Evolutionary conservation across 2,113 vertebrate species (phyloP).

Genomic region (Sinocyclocheilus anophthalmus): DNA sequence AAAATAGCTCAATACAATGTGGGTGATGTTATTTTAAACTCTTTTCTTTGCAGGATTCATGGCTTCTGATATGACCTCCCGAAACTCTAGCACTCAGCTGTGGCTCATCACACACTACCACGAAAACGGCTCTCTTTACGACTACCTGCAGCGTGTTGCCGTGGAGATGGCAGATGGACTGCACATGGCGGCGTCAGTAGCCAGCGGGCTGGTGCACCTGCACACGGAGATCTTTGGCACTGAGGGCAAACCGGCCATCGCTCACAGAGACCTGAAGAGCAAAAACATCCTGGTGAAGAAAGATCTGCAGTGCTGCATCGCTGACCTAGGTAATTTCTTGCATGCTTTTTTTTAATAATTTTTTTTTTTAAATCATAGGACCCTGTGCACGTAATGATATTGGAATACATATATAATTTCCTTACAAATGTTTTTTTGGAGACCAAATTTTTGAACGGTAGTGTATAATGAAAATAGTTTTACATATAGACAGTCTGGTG

Average conservation of each 20-base stretch:
- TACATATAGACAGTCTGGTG: too few relatives aligned
- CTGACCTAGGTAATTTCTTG: conserved; percentile 73
- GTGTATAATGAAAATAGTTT: too few relatives aligned
- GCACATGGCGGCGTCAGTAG: conserved; percentile 78
- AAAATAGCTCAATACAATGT: too few relatives aligned
- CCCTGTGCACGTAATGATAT: too few relatives aligned
- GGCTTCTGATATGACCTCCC: conserved; percentile 83
- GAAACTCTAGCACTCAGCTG: conserved; percentile 84
- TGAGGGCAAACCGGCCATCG: conserved; percentile 81
- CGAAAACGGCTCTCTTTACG: conserved; percentile 81
- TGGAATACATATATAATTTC: too few relatives aligned
- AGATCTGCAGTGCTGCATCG: conserved; percentile 81
- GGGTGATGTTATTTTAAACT: background rate
- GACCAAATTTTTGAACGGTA: too few relatives aligned
- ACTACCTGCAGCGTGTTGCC: conserved; percentile 79
- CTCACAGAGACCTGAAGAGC: conserved; percentile 81
- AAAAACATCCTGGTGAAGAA: conserved; percentile 83
- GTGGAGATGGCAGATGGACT: conserved; percentile 77
- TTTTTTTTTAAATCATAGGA: too few relatives aligned
- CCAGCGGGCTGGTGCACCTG: conserved; percentile 79
- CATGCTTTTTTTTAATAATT: too few relatives aligned
- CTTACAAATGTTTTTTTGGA: too few relatives aligned
- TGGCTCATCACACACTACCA: conserved; percentile 85
- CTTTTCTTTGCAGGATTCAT: conserved; percentile 73
- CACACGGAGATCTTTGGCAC: conserved; percentile 82